phyloP scores from a whole-genome alignment of 2,113 vertebrate species.

The Corythaeola cristata region DNA sequence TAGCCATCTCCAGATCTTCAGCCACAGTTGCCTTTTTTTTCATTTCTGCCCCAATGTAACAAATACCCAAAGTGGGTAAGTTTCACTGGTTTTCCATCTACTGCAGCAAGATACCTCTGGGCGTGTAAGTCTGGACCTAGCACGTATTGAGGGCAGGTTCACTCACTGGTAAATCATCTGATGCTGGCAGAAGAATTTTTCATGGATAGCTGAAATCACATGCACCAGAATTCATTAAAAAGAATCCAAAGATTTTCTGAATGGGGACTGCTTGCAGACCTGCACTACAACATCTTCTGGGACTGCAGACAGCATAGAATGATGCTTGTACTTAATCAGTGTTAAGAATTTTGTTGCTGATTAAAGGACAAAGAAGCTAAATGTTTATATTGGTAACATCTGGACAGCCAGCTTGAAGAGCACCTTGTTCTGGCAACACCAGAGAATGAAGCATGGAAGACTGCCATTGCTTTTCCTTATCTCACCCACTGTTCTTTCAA shows the following conservation, averaged over 20 bases:
- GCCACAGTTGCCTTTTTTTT: background rate
- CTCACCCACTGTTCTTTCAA: background rate
- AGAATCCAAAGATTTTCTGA: background rate
- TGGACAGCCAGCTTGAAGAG: background rate
- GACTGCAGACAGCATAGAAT: background rate
- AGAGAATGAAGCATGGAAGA: background rate
- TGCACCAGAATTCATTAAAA: background rate
- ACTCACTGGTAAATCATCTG: background rate
- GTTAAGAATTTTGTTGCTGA: background rate
- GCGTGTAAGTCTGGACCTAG: background rate
- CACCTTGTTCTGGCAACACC: background rate
- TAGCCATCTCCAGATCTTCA: background rate
- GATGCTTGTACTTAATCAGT: background rate
- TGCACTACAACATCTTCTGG: background rate
- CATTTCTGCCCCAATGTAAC: background rate
- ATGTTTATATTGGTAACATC: background rate
- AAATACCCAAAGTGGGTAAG: background rate
- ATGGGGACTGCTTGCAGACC: background rate
- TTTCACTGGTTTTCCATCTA: background rate
- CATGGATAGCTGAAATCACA: background rate
- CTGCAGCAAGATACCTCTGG: background rate
- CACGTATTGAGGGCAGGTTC: background rate
- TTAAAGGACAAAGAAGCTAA: background rate
- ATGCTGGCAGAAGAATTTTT: background rate
- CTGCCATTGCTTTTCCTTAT: background rate